phyloP scores from a whole-genome alignment of 2,888 invertebrate species.

The Melinaea marsaeus region DNA sequence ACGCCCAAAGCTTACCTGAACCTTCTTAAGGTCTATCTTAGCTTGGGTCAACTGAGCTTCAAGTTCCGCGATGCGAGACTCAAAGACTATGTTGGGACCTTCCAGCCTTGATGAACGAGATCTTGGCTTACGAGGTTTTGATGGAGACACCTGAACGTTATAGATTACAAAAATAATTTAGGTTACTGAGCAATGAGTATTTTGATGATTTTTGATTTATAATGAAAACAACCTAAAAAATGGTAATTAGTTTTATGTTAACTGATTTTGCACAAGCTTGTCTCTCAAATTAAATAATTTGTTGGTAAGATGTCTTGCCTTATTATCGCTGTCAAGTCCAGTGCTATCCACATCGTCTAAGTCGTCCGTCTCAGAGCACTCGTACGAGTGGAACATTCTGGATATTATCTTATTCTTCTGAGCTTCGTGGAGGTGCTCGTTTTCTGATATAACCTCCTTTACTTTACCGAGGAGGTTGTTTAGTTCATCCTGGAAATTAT shows the following conservation, averaged over 20 bases:
- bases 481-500: conserved; percentile 81
- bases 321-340: conserved; percentile 68
- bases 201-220: too few relatives aligned
- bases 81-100: conserved; percentile 89
- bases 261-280: too few relatives aligned
- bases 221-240: too few relatives aligned
- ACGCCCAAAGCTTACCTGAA: conserved; percentile 66
- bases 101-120: conserved; percentile 73
- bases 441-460: conserved; percentile 90
- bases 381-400: conserved; percentile 79
- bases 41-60: conserved; percentile 90
- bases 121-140: conserved; percentile 57
- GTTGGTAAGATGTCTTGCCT: conserved; percentile 43
- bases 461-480: conserved; percentile 88
- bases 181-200: too few relatives aligned
- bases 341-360: conserved; percentile 69
- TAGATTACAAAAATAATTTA: too few relatives aligned
- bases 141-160: conserved; percentile 48
- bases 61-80: conserved; percentile 89
- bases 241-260: too few relatives aligned
- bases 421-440: conserved; percentile 87
- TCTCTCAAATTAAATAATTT: background rate
- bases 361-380: conserved; percentile 69
- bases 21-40: conserved; percentile 85
- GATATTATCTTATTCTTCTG: conserved; percentile 83